Conservation (phyloP, 2,797 vertebrate species). For the Erethizon dorsatum region DNA sequence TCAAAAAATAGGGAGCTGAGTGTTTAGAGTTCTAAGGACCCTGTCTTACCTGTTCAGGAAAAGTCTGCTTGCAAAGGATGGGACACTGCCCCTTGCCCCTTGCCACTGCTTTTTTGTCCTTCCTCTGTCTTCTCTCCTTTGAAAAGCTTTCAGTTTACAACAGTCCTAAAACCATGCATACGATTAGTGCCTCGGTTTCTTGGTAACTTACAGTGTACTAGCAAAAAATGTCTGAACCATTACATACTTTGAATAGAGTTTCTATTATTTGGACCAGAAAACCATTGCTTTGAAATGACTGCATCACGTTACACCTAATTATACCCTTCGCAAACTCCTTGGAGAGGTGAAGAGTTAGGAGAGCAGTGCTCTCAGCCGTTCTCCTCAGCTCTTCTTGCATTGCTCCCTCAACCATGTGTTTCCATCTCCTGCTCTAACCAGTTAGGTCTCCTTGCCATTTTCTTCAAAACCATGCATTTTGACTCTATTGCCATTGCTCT, state of each 20-base stretch:
- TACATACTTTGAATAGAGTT: background rate
- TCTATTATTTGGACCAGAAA: slow-evolving; percentile 5
- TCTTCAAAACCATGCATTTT: background rate
- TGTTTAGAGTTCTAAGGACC: background rate
- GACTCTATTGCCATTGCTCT: background rate
- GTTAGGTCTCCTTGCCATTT: background rate
- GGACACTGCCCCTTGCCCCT: fast-evolving
- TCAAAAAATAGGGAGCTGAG: background rate
- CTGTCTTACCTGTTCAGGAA: background rate
- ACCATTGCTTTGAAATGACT: background rate
- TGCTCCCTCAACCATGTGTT: background rate
- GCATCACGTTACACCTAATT: background rate
- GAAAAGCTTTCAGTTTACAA: background rate
- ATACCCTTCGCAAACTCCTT: background rate
- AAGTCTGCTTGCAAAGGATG: background rate
- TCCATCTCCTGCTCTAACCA: background rate
- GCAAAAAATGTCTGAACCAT: background rate
- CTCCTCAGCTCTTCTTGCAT: background rate
- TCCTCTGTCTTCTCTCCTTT: background rate
- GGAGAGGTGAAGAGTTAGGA: background rate
- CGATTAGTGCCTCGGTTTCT: background rate
- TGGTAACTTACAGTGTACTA: background rate
- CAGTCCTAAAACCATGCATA: background rate
- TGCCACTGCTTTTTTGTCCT: background rate
- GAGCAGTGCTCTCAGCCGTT: background rate